Percentiles rank a stretch among this genome's conserved stretches.
Evolutionary conservation across 2,113 vertebrate genomes (phyloP).

Genomic region (Xenopus laevis): DNA sequence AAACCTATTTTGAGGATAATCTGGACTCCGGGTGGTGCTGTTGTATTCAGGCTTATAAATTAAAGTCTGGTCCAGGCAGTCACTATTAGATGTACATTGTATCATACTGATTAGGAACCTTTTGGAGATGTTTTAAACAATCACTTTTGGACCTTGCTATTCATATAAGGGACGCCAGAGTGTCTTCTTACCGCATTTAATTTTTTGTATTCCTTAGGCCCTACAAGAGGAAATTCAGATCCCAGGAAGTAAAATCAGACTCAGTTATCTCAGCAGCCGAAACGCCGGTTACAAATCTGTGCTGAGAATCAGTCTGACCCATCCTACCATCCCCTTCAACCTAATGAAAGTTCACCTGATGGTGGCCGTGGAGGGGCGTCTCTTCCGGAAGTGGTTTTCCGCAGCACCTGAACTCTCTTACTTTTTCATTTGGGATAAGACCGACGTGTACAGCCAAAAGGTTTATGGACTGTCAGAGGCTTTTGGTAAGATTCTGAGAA

Average conservation of each 20-base stretch:
- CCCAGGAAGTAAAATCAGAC: slow-evolving; percentile 82
- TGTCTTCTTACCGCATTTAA: too few relatives aligned
- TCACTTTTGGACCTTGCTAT: too few relatives aligned
- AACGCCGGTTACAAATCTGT: slow-evolving; percentile 92
- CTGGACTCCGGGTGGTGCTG: too few relatives aligned
- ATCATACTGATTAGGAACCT: too few relatives aligned
- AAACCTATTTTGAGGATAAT: too few relatives aligned
- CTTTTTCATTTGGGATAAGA: slow-evolving; percentile 96
- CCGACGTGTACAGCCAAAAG: slow-evolving; percentile 96
- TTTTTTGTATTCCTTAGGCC: slow-evolving; percentile 63
- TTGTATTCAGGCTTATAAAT: too few relatives aligned
- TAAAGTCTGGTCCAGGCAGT: too few relatives aligned
- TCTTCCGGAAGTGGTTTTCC: slow-evolving; percentile 95
- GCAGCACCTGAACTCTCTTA: slow-evolving; percentile 86
- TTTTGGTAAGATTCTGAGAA: slow-evolving; percentile 71
- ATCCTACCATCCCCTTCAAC: slow-evolving; percentile 90
- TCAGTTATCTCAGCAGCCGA: slow-evolving; percentile 91
- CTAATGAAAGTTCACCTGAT: slow-evolving; percentile 98
- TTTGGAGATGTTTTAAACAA: too few relatives aligned
- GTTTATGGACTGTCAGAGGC: slow-evolving; percentile 92
- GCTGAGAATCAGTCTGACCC: slow-evolving; percentile 86
- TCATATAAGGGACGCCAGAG: too few relatives aligned
- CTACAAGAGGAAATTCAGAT: slow-evolving; percentile 86
- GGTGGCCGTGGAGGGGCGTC: slow-evolving; percentile 92
- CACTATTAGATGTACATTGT: too few relatives aligned